These are phyloP conservation scores for Phrixothrix hirtus DNA, from an alignment of 2,888 invertebrate species.

Conservation along the genomic window DNA sequence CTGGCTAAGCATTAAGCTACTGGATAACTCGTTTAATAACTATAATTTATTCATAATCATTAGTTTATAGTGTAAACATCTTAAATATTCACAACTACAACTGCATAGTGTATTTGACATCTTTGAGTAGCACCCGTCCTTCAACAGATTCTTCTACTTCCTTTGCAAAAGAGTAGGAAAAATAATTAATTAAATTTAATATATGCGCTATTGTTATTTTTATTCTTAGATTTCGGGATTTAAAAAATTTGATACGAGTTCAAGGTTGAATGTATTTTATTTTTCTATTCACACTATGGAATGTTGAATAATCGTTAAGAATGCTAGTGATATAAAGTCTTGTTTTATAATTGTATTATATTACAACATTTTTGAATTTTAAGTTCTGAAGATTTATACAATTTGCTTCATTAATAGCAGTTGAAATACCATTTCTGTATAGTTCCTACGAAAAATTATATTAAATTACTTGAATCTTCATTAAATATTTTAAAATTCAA, in stretches of 20 bases:
- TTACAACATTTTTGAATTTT: too few relatives aligned
- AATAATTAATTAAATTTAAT: too few relatives aligned
- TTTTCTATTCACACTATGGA: slow-evolving; percentile 15
- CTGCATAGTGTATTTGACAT: slow-evolving; percentile 1
- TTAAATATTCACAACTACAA: slow-evolving; percentile 1
- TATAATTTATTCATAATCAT: slow-evolving; percentile 27
- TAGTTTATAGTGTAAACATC: slow-evolving; percentile 12
- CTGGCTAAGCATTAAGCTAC: slow-evolving; percentile 5
- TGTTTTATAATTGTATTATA: slow-evolving; percentile 24
- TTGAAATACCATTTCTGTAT: too few relatives aligned
- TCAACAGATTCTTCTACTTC: too few relatives aligned
- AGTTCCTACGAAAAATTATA: too few relatives aligned
- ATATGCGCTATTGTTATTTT: slow-evolving; percentile 1
- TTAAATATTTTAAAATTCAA: too few relatives aligned
- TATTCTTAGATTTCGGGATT: slow-evolving; percentile 1
- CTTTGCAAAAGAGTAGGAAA: too few relatives aligned
- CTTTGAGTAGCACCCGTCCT: too few relatives aligned
- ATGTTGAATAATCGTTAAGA: slow-evolving; percentile 23
- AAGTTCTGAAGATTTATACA: too few relatives aligned
- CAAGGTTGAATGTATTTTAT: slow-evolving; percentile 14
- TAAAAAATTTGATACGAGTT: slow-evolving; percentile 19
- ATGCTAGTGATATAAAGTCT: slow-evolving; percentile 18
- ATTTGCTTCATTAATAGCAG: too few relatives aligned
- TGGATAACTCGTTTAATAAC: slow-evolving; percentile 18
- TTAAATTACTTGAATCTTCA: too few relatives aligned